Conservation (phyloP, 2,797 vertebrate species). For the Sebastolobus altivelis region DNA sequence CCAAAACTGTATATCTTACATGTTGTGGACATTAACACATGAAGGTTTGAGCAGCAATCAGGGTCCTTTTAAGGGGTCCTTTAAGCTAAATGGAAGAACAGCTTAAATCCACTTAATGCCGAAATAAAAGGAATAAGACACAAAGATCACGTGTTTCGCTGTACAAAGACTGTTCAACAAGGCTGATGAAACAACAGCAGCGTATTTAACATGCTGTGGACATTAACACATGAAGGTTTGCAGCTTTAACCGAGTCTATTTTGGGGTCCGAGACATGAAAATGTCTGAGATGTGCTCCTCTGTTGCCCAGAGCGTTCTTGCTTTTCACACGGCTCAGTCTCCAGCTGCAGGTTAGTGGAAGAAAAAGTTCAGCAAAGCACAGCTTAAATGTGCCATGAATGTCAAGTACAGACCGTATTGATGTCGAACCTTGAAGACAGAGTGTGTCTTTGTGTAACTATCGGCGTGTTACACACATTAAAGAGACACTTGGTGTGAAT, state of each 20-base stretch:
- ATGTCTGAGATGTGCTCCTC: slow-evolving; percentile 13
- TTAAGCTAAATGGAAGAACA: not conserved
- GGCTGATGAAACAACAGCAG: not conserved
- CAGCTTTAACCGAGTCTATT: not conserved
- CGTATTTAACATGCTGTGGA: not conserved
- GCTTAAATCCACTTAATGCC: not conserved
- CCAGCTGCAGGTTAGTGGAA: slow-evolving; percentile 39
- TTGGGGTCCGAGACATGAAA: not conserved
- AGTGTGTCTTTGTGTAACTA: slow-evolving; percentile 8
- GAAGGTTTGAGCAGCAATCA: too few species aligned
- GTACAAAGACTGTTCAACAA: not conserved
- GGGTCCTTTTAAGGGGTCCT: not conserved
- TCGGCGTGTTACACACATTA: not conserved
- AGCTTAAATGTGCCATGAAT: slow-evolving; percentile 56
- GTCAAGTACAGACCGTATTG: slow-evolving; percentile 38
- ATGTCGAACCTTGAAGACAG: slow-evolving; percentile 26
- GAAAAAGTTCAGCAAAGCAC: slow-evolving; percentile 36
- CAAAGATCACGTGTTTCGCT: not conserved
- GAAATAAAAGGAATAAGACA: not conserved
- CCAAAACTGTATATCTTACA: too few species aligned
- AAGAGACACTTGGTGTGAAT: not conserved
- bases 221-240: not conserved
- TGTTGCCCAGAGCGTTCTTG: slow-evolving; percentile 10
- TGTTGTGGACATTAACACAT: too few species aligned
- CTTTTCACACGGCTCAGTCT: slow-evolving; percentile 9